Evolutionary conservation across 1,140 invertebrate genomes (phyloP).

Genomic region (Ectropis grisescens): DNA sequence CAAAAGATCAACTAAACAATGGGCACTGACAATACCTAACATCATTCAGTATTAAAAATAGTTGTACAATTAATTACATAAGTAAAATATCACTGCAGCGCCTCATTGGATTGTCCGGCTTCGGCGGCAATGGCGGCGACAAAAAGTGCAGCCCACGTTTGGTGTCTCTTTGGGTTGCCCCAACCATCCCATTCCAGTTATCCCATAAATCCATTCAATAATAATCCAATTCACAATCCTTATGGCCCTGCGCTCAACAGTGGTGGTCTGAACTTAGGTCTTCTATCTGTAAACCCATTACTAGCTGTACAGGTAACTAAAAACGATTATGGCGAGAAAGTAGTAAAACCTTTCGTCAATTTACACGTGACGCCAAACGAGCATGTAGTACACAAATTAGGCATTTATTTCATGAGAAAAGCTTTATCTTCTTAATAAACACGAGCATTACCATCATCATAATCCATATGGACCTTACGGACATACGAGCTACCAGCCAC

Average conservation of each 20-base stretch:
- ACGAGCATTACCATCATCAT: constrained; percentile 52
- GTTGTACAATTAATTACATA: constrained; percentile 25
- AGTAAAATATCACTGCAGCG: constrained; percentile 72
- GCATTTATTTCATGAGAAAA: constrained; percentile 79
- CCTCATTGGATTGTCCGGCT: constrained; percentile 58
- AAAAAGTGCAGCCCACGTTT: constrained; percentile 87
- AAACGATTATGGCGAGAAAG: constrained; percentile 87
- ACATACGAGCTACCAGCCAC: constrained; percentile 27
- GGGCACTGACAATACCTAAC: constrained; percentile 54
- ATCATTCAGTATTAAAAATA: constrained; percentile 22
- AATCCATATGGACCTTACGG: too few species aligned
- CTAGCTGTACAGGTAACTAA: constrained; percentile 86
- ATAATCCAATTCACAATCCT: constrained; percentile 77
- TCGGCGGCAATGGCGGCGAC: constrained; percentile 66
- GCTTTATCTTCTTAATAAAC: constrained; percentile 71
- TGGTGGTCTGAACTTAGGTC: constrained; percentile 82
- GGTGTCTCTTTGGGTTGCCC: constrained; percentile 90
- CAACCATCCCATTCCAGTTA: constrained; percentile 78
- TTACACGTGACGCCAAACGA: constrained; percentile 88
- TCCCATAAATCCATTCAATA: constrained; percentile 79
- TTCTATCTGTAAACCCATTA: constrained; percentile 86
- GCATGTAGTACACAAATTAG: constrained; percentile 81
- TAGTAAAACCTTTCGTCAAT: constrained; percentile 87
- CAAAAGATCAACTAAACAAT: constrained; percentile 59
- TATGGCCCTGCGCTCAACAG: constrained; percentile 77